A percentile compares a stretch with the other conserved stretches of the same genome.
Evolutionary conservation across 2,888 invertebrate genomes (phyloP).

Genomic region (Anoplius nigerrimus): DNA sequence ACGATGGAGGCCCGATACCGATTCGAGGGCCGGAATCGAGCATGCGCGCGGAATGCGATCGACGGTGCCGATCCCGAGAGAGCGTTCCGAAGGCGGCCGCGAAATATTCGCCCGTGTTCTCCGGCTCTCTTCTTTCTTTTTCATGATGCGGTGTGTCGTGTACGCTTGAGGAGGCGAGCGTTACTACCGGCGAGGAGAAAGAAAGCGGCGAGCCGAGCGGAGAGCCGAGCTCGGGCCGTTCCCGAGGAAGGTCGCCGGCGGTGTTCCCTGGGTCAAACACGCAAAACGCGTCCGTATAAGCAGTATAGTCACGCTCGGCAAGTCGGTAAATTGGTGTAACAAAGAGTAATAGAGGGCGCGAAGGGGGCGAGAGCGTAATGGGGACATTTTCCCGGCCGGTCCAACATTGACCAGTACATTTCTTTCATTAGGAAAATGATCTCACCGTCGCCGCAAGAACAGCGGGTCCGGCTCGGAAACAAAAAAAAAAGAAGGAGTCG

Average conservation of each 20-base stretch:
- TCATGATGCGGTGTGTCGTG: background rate
- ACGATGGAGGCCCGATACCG: background rate
- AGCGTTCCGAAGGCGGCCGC: background rate
- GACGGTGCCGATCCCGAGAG: background rate
- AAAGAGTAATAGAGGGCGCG: slow-evolving; percentile 10
- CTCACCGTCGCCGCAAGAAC: too few relatives aligned
- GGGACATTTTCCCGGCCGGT: background rate
- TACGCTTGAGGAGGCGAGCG: background rate
- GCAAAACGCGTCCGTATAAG: background rate
- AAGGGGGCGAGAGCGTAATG: background rate
- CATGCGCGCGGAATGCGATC: slow-evolving; percentile 11
- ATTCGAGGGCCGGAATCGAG: slow-evolving; percentile 5
- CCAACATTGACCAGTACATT: too few relatives aligned
- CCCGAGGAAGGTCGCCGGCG: background rate
- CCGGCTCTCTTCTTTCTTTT: slow-evolving; percentile 4
- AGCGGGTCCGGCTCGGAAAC: too few relatives aligned
- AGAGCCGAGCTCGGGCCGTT: background rate
- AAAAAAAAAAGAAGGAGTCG: background rate
- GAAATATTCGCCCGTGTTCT: slow-evolving; percentile 3
- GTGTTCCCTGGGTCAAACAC: background rate
- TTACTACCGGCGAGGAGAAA: background rate
- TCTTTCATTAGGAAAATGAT: too few relatives aligned
- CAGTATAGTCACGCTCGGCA: background rate
- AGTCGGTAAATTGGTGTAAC: slow-evolving; percentile 5
- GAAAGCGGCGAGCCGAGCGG: background rate